Percentiles rank a stretch among this genome's conserved stretches.
These are phyloP conservation scores for Tetragonula clypearis DNA, from an alignment of 1,140 invertebrate species.

Conservation along the genomic window DNA sequence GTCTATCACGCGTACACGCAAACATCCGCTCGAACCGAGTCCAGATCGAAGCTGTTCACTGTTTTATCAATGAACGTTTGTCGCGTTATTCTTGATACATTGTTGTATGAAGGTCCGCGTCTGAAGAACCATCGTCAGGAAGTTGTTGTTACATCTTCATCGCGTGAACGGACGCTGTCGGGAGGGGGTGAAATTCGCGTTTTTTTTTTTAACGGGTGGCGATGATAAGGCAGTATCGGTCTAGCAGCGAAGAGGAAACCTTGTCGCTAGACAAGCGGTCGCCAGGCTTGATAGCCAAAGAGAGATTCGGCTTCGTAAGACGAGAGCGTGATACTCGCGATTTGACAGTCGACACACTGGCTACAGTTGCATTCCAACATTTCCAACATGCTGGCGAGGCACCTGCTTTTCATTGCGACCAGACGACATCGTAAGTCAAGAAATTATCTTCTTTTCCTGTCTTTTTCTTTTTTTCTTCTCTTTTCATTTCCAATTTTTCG, in stretches of 20 bases:
- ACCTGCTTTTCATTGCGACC: constrained; percentile 78
- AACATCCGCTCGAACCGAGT: neutral
- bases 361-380: constrained; percentile 59
- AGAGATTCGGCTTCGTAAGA: constrained; percentile 37
- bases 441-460: neutral
- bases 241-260: constrained; percentile 58
- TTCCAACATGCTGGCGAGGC: constrained; percentile 76
- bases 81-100: neutral
- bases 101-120: neutral
- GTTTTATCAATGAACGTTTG: neutral
- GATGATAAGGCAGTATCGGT: constrained; percentile 60
- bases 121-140: neutral
- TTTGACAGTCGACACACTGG: constrained; percentile 21
- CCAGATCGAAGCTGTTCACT: neutral
- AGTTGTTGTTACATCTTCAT: neutral
- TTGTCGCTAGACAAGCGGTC: constrained; percentile 76
- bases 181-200: constrained; percentile 25
- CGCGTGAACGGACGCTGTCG: constrained; percentile 6
- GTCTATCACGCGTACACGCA: neutral
- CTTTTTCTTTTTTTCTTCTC: neutral
- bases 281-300: constrained; percentile 65
- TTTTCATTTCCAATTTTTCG: neutral
- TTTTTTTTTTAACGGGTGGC: constrained; percentile 42
- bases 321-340: constrained; percentile 36
- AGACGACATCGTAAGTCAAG: constrained; percentile 76